Conservation (phyloP, 2,888 invertebrate species). For the Eumacrocentrus americanus region DNA sequence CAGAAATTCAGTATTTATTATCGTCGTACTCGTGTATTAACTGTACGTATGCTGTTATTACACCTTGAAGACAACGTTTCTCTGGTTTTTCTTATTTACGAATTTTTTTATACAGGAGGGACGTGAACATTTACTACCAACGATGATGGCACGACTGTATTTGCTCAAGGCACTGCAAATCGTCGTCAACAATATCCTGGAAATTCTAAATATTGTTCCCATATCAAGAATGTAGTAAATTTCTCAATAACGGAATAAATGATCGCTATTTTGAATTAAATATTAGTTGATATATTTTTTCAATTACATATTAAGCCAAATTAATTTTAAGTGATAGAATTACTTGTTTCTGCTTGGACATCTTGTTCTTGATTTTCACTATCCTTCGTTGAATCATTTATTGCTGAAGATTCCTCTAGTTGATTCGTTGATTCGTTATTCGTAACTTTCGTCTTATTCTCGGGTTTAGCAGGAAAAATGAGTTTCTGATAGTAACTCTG, state of each 20-base stretch:
- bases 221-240: constrained; percentile 70
- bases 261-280: background rate
- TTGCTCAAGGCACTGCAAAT: constrained; percentile 70
- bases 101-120: constrained; percentile 66
- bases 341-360: background rate
- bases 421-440: background rate
- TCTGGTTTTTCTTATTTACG: constrained; percentile 15
- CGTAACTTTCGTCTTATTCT: background rate
- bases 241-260: constrained; percentile 33
- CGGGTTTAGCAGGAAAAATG: constrained; percentile 40
- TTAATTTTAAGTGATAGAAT: background rate
- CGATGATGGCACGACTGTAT: constrained; percentile 73
- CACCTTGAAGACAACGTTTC: background rate
- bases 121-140: constrained; percentile 70
- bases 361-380: background rate
- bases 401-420: background rate
- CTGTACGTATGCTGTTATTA: constrained; percentile 64
- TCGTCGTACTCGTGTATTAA: constrained; percentile 71
- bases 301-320: background rate
- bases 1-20: constrained; percentile 77
- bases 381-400: background rate
- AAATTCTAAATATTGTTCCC: constrained; percentile 72
- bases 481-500: constrained; percentile 62
- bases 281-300: background rate
- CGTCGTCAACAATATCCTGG: constrained; percentile 69